A percentile compares a stretch with the other conserved stretches of the same genome.
Conservation (phyloP, 2,888 invertebrate species). For the Microctonus hyperodae region DNA sequence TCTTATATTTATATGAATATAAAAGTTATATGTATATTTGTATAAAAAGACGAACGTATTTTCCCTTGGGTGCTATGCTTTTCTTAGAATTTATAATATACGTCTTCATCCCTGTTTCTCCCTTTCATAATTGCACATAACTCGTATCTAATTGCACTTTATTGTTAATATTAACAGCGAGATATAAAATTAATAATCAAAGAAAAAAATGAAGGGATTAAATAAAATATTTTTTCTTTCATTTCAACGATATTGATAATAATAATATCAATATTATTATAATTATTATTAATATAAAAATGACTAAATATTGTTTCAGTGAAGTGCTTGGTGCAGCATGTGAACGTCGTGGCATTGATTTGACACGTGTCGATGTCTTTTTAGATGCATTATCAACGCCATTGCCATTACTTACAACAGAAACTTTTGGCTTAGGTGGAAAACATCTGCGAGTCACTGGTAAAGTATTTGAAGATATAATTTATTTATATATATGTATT, state of each 20-base stretch:
- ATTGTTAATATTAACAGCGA: background rate
- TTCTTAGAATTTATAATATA: background rate
- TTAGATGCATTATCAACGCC: constrained; percentile 72
- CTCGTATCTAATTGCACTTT: constrained; percentile 18
- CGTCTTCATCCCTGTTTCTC: background rate
- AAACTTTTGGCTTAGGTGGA: constrained; percentile 73
- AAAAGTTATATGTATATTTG: background rate
- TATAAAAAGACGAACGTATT: constrained; percentile 16
- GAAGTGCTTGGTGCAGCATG: constrained; percentile 72
- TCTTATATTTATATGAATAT: constrained; percentile 3
- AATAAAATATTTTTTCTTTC: background rate
- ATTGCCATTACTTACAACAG: constrained; percentile 68
- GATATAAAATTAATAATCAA: background rate
- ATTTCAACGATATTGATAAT: background rate
- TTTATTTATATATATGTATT: no score
- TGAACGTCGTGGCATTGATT: constrained; percentile 72
- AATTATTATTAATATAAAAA: no score
- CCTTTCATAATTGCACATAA: constrained; percentile 12
- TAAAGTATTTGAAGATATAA: constrained; percentile 54
- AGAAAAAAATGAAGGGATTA: background rate
- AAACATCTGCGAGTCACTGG: constrained; percentile 72
- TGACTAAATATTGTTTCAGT: constrained; percentile 61
- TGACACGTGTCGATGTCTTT: constrained; percentile 70
- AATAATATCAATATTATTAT: no score
- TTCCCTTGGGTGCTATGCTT: constrained; percentile 10